These are phyloP conservation scores for Motacilla tschutschensis DNA, from an alignment of 2,113 vertebrate species.

Conservation along the genomic window DNA sequence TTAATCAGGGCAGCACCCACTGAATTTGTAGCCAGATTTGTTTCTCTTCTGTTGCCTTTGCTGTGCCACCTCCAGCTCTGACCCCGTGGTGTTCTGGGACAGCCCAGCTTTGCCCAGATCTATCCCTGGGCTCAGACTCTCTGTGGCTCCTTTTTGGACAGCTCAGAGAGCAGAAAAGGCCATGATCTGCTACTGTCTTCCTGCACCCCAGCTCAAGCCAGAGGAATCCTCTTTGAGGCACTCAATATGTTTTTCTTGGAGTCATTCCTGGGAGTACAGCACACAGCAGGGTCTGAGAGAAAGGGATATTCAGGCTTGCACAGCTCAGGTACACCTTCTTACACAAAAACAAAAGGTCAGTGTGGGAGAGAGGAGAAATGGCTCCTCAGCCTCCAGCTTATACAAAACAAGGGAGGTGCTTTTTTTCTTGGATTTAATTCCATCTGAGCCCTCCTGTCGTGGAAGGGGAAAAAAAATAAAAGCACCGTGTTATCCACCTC, in stretches of 20 bases:
- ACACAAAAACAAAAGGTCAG: slow-evolving; percentile 43
- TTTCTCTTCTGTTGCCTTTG: neutral
- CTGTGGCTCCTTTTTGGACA: neutral
- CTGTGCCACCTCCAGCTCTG: neutral
- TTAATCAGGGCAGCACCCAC: rapidly evolving
- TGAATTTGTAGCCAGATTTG: neutral
- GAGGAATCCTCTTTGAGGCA: neutral
- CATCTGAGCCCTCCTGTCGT: neutral
- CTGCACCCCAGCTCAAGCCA: slow-evolving; percentile 5
- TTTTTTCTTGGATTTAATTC: neutral
- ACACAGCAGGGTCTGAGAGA: neutral
- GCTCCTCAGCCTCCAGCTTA: slow-evolving; percentile 7
- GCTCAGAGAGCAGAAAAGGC: neutral
- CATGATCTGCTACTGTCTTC: neutral
- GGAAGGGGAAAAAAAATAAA: neutral
- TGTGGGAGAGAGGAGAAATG: slow-evolving; percentile 52
- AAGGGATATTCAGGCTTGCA: neutral
- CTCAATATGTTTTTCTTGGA: slow-evolving; percentile 10
- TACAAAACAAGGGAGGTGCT: neutral
- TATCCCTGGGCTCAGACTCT: neutral
- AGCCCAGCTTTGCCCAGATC: neutral
- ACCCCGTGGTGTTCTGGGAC: neutral
- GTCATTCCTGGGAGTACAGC: neutral
- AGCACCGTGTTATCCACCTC: neutral
- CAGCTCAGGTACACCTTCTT: neutral